Evolutionary conservation across 2,888 invertebrate genomes (phyloP).

Genomic region (Cremastinae sp.): DNA sequence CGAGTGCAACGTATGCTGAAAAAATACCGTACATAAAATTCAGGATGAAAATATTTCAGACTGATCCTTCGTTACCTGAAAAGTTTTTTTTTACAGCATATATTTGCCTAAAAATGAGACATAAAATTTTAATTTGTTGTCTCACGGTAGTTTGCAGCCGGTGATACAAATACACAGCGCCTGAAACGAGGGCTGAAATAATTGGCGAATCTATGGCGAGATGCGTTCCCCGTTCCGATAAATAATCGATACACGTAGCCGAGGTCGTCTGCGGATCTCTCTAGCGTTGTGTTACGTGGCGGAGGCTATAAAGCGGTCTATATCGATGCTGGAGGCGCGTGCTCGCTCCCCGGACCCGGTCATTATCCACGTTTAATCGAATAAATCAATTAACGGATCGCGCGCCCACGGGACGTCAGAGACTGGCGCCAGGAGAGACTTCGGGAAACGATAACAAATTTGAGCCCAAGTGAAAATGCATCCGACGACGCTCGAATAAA

Average conservation of each 20-base stretch:
- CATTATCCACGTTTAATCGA: slow-evolving; percentile 72
- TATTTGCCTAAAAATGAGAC: no score
- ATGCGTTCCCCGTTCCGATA: slow-evolving; percentile 42
- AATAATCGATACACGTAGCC: slow-evolving; percentile 48
- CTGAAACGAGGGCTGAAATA: slow-evolving; percentile 20
- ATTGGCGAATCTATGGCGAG: slow-evolving; percentile 30
- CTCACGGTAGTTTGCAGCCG: no score
- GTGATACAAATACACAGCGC: not conserved
- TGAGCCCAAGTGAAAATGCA: slow-evolving; percentile 47
- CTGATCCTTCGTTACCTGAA: no score
- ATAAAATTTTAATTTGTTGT: no score
- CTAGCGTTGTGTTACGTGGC: not conserved
- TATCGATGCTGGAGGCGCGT: slow-evolving; percentile 44
- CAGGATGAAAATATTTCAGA: no score
- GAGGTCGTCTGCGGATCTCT: slow-evolving; percentile 44
- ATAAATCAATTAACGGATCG: slow-evolving; percentile 76
- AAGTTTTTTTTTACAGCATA: no score
- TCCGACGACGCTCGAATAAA: not conserved
- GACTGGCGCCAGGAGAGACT: slow-evolving; percentile 22
- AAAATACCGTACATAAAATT: no score
- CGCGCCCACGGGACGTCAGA: slow-evolving; percentile 50
- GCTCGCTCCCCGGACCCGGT: slow-evolving; percentile 60
- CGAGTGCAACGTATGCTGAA: no score
- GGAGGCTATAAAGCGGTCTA: slow-evolving; percentile 15
- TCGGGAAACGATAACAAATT: slow-evolving; percentile 58